Evolutionary conservation across 2,797 vertebrate species (phyloP), one percentile per base, ranked within the genome.

Genomic region (Ciconia nigra): DNA sequence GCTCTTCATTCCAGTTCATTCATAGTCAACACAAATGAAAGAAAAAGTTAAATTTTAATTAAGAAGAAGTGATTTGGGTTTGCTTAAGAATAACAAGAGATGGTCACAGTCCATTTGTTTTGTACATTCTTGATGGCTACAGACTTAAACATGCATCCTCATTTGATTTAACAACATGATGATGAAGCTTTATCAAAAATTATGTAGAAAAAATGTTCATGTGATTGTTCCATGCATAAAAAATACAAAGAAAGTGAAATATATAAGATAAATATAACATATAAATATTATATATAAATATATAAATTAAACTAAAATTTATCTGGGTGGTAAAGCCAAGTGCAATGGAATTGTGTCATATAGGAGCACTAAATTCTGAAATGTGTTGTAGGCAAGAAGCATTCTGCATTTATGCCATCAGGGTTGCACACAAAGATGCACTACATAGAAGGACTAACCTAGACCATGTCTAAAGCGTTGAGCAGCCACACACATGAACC

Each of bases 11-110:
- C 46, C 52, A 77, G 18, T 81, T 81, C 76, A 58, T 29, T 91
- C 15, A 72, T 35, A 72, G 29, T 46, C 62, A 41, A n/a, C 9
- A 26, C 47, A 92, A 59, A 77, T 54, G 31, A 88, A 94, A 54
- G 55, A 42, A 74, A 78, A 87, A 70, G 62, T 89, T 54, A 79
- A 46, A 47, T 84, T 77, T 87, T 80, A 84, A 87, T 83, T 54
- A 90, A 81, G 78, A 91, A 46, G 21, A 83, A 49, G 16, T 83
- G 37, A 42, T 54, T 87, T 85, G 72, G n/a, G 21, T 73, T 89
- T 93, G 26, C 39, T 97, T 82, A 69, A 52, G 65, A 90, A 70
- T 80, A 70, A 93, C 57, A 93, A 83, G 81, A 93, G 46, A 67
- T 42, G 25, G 33, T 55, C n/a, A 93, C 24, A 77, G 66, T 62